These are phyloP conservation scores for Acropternis orthonyx DNA, from an alignment of 2,797 vertebrate species.

Conservation along the genomic window DNA sequence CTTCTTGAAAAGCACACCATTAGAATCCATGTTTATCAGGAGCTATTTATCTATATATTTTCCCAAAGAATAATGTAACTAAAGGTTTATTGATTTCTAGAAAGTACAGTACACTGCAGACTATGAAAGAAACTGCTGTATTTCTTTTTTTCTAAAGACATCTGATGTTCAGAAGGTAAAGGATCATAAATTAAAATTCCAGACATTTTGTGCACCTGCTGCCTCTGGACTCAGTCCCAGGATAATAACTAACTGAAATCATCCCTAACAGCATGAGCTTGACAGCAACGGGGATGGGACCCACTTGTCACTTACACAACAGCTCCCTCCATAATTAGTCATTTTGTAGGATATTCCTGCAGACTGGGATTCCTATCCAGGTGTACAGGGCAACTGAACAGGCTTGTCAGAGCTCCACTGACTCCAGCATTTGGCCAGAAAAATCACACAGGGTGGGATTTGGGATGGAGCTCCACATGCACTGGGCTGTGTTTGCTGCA, in stretches of 20 bases:
- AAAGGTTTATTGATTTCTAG: not conserved
- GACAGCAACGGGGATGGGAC: not conserved
- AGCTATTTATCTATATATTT: not conserved
- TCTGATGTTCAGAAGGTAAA: not conserved
- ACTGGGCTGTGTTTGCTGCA: accelerated
- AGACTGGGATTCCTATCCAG: not conserved
- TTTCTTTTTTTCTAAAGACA: not conserved
- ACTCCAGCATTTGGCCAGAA: not conserved
- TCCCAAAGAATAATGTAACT: not conserved
- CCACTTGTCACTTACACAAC: not conserved
- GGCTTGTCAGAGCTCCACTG: not conserved
- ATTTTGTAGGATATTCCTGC: not conserved
- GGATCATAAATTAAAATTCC: not conserved
- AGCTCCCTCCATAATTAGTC: not conserved
- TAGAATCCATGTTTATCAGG: not conserved
- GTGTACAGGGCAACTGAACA: not conserved
- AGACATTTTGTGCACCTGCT: not conserved
- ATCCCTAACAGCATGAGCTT: not conserved
- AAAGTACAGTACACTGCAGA: not conserved
- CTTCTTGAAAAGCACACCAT: not conserved
- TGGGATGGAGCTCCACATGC: accelerated
- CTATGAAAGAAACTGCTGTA: not conserved
- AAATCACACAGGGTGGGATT: accelerated
- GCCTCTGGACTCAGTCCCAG: not conserved
- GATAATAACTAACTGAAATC: not conserved